Percentiles rank a stretch among this genome's conserved stretches.
phyloP scores from a whole-genome alignment of 2,888 invertebrate genomes.

The Acleris sparsana region DNA sequence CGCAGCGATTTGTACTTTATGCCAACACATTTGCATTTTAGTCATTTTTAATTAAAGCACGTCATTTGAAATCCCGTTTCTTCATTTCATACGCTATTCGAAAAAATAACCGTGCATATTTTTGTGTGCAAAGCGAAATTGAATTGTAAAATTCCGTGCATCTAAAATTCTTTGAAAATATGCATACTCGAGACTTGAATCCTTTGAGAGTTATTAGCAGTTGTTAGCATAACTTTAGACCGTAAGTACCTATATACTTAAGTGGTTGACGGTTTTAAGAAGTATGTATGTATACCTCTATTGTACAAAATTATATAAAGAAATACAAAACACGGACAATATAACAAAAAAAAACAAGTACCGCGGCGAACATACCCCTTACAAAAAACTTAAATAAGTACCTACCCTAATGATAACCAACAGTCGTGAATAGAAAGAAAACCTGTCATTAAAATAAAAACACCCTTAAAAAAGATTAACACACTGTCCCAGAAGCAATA shows the following conservation, averaged over 20 bases:
- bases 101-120: conserved; percentile 1
- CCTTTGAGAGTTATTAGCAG: conserved; percentile 15
- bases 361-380: no score
- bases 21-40: conserved; percentile 11
- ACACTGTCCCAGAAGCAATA: no score
- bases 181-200: conserved; percentile 14
- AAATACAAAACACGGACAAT: no score
- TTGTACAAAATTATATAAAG: no score
- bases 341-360: no score
- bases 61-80: background rate
- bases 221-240: conserved; percentile 20
- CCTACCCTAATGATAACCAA: no score
- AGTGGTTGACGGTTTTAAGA: no score
- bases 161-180: conserved; percentile 4
- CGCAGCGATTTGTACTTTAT: background rate
- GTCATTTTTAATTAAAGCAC: conserved; percentile 15
- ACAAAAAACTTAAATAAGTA: no score
- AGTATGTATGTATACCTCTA: no score
- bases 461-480: no score
- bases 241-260: conserved; percentile 3
- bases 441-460: no score
- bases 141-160: conserved; percentile 13
- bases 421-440: no score
- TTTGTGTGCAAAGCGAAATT: conserved; percentile 3
- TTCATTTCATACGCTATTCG: conserved; percentile 10